Evolutionary conservation across 2,888 invertebrate species (phyloP).

Genomic region (Athalia circularis): DNA sequence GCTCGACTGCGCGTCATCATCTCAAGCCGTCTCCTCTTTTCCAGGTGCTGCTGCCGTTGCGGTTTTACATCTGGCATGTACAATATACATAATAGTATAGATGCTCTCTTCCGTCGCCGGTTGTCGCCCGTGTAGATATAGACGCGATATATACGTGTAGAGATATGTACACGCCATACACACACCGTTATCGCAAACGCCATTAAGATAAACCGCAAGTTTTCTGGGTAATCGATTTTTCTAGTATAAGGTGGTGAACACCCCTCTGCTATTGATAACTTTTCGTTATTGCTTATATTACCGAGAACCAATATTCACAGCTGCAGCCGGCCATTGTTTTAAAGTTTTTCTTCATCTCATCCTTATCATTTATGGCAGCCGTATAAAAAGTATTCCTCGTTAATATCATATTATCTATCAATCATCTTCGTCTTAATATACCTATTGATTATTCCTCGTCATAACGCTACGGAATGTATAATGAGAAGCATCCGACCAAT

Average conservation of each 20-base stretch:
- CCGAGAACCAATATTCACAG: conserved; percentile 31
- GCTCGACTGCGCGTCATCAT: background rate
- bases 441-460: too few species aligned
- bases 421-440: too few species aligned
- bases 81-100: too few species aligned
- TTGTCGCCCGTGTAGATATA: background rate
- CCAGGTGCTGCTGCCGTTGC: conserved; percentile 3
- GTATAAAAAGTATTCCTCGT: too few species aligned
- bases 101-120: background rate
- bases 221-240: conserved; percentile 44
- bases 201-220: conserved; percentile 47
- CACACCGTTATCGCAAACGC: conserved; percentile 30
- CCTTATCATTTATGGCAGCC: background rate
- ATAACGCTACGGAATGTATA: too few species aligned
- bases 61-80: too few species aligned
- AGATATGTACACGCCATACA: background rate
- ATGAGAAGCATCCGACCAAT: too few species aligned
- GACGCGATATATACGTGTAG: background rate
- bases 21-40: conserved; percentile 7
- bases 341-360: background rate
- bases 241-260: background rate
- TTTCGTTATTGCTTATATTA: conserved; percentile 2
- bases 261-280: conserved; percentile 34
- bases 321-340: conserved; percentile 26
- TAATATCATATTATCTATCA: too few species aligned